These are phyloP conservation scores for Chalcosyrphus nemorum DNA, from an alignment of 2,888 invertebrate genomes.

Conservation along the genomic window DNA sequence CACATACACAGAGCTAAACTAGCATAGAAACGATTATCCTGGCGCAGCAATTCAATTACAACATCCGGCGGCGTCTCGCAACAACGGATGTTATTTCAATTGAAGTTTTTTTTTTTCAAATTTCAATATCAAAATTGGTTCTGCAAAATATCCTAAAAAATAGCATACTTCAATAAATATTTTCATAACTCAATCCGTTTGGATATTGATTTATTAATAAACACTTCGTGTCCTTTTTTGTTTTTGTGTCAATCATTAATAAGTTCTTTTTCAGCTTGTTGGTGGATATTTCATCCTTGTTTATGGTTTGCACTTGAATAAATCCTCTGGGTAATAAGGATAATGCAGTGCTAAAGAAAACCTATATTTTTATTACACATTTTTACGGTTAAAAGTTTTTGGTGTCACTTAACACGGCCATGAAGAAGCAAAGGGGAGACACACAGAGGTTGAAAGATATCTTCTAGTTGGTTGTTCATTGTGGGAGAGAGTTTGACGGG, in stretches of 20 bases:
- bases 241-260: not conserved
- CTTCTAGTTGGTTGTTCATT: not conserved
- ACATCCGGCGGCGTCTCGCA: conserved; percentile 1
- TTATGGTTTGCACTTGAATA: conserved; percentile 20
- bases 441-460: not conserved
- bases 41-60: conserved; percentile 6
- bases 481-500: not conserved
- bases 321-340: not conserved
- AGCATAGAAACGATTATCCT: not conserved
- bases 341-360: not conserved
- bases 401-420: conserved; percentile 9
- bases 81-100: not conserved
- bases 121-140: not conserved
- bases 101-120: not conserved
- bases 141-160: not conserved
- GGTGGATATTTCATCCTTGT: not conserved
- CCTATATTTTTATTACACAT: not conserved
- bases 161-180: not conserved
- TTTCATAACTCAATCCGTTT: not conserved
- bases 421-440: not conserved
- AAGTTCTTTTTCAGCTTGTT: not conserved
- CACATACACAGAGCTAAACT: not conserved
- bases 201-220: not conserved
- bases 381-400: conserved; percentile 19
- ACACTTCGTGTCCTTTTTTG: not conserved